Conservation (phyloP, 2,797 vertebrate genomes). For the Gallirallus australis region DNA sequence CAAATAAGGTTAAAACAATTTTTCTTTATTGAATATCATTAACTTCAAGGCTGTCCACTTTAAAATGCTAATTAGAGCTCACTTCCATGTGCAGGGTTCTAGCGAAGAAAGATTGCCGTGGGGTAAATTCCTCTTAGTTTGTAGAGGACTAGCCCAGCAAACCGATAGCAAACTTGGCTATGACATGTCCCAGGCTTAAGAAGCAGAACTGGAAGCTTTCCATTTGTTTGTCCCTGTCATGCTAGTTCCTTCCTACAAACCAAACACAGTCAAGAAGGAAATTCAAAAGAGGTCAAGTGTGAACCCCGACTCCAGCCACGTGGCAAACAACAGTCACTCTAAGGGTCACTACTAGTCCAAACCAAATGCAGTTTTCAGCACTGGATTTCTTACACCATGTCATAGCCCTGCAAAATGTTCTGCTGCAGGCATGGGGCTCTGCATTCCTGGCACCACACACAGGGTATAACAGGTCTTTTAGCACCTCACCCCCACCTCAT, state of each 20-base stretch:
- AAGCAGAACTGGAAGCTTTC: constrained; percentile 32
- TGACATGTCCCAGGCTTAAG: neutral
- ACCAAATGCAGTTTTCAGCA: neutral
- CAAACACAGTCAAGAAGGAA: constrained; percentile 15
- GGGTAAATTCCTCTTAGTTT: constrained; percentile 64
- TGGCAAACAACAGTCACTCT: neutral
- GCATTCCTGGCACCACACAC: neutral
- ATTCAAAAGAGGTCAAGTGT: neutral
- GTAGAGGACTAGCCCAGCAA: constrained; percentile 50
- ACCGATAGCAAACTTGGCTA: neutral
- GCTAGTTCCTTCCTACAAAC: constrained; percentile 16
- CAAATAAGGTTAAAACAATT: constrained; percentile 81
- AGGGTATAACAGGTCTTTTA: neutral
- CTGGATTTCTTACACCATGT: neutral
- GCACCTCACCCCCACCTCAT: neutral
- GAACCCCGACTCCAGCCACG: neutral
- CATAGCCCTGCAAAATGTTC: neutral
- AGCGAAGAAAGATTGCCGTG: constrained; percentile 56
- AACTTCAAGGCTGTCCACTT: constrained; percentile 78
- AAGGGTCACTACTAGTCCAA: neutral
- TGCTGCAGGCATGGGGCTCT: neutral
- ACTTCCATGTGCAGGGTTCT: constrained; percentile 60
- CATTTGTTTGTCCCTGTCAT: neutral
- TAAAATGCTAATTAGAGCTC: constrained; percentile 77
- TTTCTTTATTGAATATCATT: constrained; percentile 80